These are phyloP conservation scores for Anas bahamensis DNA, from an alignment of 2,797 vertebrate genomes.

Conservation along the genomic window DNA sequence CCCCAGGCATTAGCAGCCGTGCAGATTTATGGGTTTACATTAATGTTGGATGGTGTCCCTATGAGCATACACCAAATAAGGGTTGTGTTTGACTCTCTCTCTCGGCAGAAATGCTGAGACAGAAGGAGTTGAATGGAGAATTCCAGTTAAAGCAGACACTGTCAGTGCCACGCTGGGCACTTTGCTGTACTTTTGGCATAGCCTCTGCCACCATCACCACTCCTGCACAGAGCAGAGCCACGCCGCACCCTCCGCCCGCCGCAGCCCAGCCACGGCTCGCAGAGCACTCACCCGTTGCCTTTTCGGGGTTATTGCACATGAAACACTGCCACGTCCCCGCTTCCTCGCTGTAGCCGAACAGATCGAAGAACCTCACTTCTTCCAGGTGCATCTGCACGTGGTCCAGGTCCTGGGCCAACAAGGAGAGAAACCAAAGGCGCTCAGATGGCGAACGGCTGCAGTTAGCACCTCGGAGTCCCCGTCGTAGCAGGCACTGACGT, in stretches of 20 bases:
- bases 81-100: background rate
- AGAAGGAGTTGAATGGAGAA: background rate
- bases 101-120: background rate
- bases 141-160: rapidly evolving
- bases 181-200: background rate
- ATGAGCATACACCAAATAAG: background rate
- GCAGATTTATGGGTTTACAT: background rate
- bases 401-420: slow-evolving; percentile 87
- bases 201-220: background rate
- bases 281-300: slow-evolving; percentile 85
- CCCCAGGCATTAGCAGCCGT: rapidly evolving
- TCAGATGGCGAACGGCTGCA: background rate
- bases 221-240: background rate
- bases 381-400: slow-evolving; percentile 89
- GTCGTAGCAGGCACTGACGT: rapidly evolving
- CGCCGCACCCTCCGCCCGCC: rapidly evolving
- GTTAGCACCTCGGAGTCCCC: background rate
- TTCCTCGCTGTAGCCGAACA: slow-evolving; percentile 93
- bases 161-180: background rate
- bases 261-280: background rate
- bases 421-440: background rate
- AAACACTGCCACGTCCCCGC: slow-evolving; percentile 92
- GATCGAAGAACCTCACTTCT: slow-evolving; percentile 95
- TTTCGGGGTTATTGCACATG: slow-evolving; percentile 98
- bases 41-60: background rate